Base-by-base conservation (phyloP, 1,140 invertebrate species). In the Pogonognathellus flavescens region DNA sequence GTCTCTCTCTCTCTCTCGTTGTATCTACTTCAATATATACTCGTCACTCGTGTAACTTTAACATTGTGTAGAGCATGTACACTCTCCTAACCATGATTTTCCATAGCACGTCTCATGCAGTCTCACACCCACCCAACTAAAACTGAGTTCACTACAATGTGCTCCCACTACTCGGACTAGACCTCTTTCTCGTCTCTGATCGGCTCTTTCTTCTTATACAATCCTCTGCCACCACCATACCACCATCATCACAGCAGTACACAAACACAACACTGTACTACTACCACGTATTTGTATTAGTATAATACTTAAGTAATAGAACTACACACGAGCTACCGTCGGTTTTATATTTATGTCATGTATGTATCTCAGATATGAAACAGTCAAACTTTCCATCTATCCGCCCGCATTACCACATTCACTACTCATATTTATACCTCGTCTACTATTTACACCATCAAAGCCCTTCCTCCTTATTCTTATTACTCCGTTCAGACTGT, bases 401-500 rank as follows among this genome's bases (percentile, higher is more conserved):
- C 70, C 49, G 18, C 31, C 70, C 70, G 70, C 70, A 76, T 76
- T 76, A 76, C 22, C 70, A 50, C 70, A 76, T 49, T 31, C 18
- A 49, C 70, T n/a, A 76, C 70, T 76, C 70, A 76, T 76, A 76
- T 76, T 76, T 76, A 76, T 76, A 76, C 49, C 70, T 76, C 70
- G 25, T 8, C 25, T 31, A 49, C 70, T 31, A 76, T 76, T 76
- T 76, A 50, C 70, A 31, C 70, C 70, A 76, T 76, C 70, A 76
- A 76, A 76, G 14, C 5, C 70, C 70, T 76, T 14, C 70, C 31
- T 76, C 49, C 70, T 76, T 76, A 76, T 18, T 50, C 41, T 9
- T 20, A 25, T 25, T 66, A 22, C 22, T 25, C 62, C 62, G 18
- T 25, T 41, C 31, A 41, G 31, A 41, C 31, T 41, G 2, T 3